Evolutionary conservation across 2,797 vertebrate species (phyloP), one percentile per base, ranked within the genome.

Genomic region (Catostomus latipinnis): DNA sequence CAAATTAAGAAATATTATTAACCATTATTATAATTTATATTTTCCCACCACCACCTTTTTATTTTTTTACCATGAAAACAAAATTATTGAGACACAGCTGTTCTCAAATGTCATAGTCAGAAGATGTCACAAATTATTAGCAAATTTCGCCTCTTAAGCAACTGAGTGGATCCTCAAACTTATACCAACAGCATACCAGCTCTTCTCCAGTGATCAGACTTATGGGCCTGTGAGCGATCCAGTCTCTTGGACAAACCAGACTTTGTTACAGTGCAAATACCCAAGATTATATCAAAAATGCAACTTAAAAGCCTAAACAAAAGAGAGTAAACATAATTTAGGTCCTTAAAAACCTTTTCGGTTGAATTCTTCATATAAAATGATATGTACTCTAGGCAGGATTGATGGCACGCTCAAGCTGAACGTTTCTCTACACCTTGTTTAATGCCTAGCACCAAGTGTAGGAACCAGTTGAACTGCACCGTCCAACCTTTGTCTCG

Each of bases 401-500:
- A 52, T 48, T 14, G 57, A 14, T 16, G 13, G 45, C 10, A 48
- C 0, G 34, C 5, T 86, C 91, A 99, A 65, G 96, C 96, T 16
- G 97, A 98, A 14, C 96, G 94, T 81, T 99, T 99, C 88, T 99
- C 97, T 80, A 96, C 96, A 4, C 97, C 98, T 92, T 99, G 97
- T 85, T 99, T 99, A 90, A 98, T 98, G 75, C 98, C 97, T 65
- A 99, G 93, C 81, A 99, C 97, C 90, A 99, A 94, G 81, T 99
- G 98, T 69, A 99, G 92, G 88, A 99, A 99, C 98, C 98, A 99
- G 90, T 98, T 99, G 86, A 98, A 96, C 88, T 99, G 98, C 72
- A 99, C 98, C 4, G 98, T 98, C 98, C 98, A 99, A 74, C 98
- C 98, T 85, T 99, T 99, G 89, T 99, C 98, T 88, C 97, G 93